Evolutionary conservation across 37 sponge, comb jelly and placozoan species (phyloP), one percentile per base, ranked within the genome.

Genomic region (Geodia barretti): DNA sequence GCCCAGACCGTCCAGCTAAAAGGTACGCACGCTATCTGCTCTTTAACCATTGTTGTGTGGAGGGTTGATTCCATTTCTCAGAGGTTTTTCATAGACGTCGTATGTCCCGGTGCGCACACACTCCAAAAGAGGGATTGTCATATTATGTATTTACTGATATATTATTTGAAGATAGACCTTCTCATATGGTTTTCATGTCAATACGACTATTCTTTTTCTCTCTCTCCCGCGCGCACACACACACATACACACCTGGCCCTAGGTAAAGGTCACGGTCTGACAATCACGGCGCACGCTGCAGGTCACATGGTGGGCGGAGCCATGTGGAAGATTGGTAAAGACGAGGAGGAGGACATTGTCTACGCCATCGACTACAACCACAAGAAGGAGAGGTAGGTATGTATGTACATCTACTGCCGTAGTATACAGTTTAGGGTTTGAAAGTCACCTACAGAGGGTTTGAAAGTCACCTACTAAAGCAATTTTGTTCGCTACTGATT

Each of bases 251-350:
- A n/a, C 35, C 43, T 9, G n/a, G 7, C 68, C 28, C 23, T 63
- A 95, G 96, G 98, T 4, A 97, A 97, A 40, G 98, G 98, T 32
- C 87, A 88, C 79, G 99, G 99, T 14, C 82, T 99, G 37, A 90
- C 99, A 34, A 97, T 99, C 73, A 99, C 97, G 17, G 97, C 99
- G 29, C 91, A 89, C 62, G 85, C 99, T 23, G 93, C 97, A 24
- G 99, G 99, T 35, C 99, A 99, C 83, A 99, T 97, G 93, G 93
- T 99, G 28, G 99, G 99, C 0, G 99, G 99, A 0, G 88, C 99
- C 63, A 95, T 99, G 75, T 99, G 99, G 99, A 96, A 92, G 85
- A 99, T 99, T 63, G 83, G 93, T 37, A 99, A 99, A 78, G 96
- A 99, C 41, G 97, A 92, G 23, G 99, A 97, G 72, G 99, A 99